phyloP scores from a whole-genome alignment of 2,797 vertebrate species.

The Neosilurus hyrtlii region DNA sequence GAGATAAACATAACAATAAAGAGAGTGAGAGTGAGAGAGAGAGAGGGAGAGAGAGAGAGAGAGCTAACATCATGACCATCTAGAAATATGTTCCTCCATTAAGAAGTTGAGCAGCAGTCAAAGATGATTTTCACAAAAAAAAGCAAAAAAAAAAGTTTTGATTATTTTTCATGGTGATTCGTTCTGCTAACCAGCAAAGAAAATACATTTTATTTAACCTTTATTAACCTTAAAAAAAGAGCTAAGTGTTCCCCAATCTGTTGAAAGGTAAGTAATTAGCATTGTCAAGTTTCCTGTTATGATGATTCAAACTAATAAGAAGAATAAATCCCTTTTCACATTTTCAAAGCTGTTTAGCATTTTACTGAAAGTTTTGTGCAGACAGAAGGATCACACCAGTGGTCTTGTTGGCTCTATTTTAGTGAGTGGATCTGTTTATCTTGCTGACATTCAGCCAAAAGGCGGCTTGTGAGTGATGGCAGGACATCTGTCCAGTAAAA shows the following conservation, averaged over 20 bases:
- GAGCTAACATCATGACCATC: no score
- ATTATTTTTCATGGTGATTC: background rate
- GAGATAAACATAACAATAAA: background rate
- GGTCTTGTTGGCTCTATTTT: background rate
- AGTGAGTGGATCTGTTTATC: conserved; percentile 2
- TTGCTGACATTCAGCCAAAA: conserved; percentile 50
- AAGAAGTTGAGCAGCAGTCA: no score
- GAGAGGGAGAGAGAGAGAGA: no score
- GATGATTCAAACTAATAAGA: background rate
- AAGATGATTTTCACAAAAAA: no score
- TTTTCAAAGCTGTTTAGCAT: background rate
- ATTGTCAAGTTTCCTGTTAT: background rate
- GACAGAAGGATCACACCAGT: background rate
- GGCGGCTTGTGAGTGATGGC: conserved; percentile 57
- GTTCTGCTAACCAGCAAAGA: background rate
- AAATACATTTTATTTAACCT: background rate
- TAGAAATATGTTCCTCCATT: no score
- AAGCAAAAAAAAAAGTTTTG: background rate
- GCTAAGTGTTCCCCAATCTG: background rate
- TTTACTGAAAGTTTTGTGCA: background rate
- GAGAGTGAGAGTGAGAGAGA: no score
- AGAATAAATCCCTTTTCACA: background rate
- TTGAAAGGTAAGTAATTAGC: background rate
- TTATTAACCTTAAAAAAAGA: background rate
- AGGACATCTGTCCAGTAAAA: conserved; percentile 58